Conservation (phyloP, 2,797 vertebrate genomes). For the Typhlichthys eigenmanni region DNA sequence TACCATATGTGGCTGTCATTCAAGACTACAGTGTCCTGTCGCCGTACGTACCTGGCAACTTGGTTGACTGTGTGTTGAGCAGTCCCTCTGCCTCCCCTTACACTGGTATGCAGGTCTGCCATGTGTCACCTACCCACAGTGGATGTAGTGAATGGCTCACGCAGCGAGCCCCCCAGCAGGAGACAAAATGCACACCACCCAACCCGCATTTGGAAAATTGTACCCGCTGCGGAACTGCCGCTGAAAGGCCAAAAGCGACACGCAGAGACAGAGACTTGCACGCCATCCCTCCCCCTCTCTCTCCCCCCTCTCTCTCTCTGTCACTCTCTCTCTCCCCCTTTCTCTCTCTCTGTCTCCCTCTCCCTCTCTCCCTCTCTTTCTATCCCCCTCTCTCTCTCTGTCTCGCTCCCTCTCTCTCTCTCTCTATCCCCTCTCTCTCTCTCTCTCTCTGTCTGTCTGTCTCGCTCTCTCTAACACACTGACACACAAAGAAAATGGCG, state of each 20-base stretch:
- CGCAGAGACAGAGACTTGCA: background rate
- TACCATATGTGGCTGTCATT: background rate
- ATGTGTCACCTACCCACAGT: conserved; percentile 26
- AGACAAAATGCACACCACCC: conserved; percentile 42
- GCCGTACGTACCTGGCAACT: background rate
- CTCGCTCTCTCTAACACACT: conserved; percentile 7
- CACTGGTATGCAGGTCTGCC: conserved; percentile 13
- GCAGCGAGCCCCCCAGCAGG: conserved; percentile 8
- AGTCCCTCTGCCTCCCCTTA: background rate
- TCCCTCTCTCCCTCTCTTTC: background rate
- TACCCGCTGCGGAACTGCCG: conserved; percentile 37
- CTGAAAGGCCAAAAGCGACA: conserved; percentile 30
- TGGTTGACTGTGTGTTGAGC: background rate
- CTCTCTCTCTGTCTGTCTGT: background rate
- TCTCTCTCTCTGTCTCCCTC: background rate
- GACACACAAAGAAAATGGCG: conserved; percentile 15
- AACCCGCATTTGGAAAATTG: conserved; percentile 41
- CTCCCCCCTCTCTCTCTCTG: background rate
- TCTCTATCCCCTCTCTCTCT: background rate
- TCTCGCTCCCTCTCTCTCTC: background rate
- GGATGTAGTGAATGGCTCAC: conserved; percentile 31
- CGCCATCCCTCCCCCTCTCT: background rate
- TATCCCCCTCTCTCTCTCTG: background rate
- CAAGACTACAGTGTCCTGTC: background rate
- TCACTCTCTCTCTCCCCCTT: background rate